Percentiles rank a stretch among this genome's conserved stretches.
These are phyloP conservation scores for Harpalus rubripes DNA, from an alignment of 2,888 invertebrate species.

Conservation along the genomic window DNA sequence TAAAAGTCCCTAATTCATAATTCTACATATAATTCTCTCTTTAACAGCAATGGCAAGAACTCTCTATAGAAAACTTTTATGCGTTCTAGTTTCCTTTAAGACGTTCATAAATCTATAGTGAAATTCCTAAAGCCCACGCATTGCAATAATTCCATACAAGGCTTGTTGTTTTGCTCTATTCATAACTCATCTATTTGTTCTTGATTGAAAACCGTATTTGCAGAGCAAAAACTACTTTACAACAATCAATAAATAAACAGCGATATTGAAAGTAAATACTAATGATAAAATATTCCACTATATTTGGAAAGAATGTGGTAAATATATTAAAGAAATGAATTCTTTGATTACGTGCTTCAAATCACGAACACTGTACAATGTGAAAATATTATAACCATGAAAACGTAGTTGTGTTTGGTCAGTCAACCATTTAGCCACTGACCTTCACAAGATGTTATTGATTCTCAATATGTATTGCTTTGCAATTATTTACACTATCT, in stretches of 20 bases:
- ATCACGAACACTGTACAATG: neutral
- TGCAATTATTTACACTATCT: neutral
- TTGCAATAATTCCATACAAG: neutral
- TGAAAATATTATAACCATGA: neutral
- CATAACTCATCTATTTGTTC: constrained; percentile 1
- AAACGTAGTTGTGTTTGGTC: neutral
- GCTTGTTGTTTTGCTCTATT: neutral
- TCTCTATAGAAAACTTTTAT: neutral
- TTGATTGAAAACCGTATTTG: neutral
- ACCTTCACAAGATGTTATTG: neutral
- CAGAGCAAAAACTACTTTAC: neutral
- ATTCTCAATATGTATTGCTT: neutral
- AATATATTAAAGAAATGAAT: neutral
- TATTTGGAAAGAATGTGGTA: neutral
- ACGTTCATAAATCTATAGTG: neutral
- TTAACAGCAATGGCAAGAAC: neutral
- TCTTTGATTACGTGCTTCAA: too few relatives aligned
- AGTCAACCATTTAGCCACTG: neutral
- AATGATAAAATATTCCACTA: neutral
- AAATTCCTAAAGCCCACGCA: constrained; percentile 5
- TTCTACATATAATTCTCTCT: neutral
- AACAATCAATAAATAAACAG: neutral
- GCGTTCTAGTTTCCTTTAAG: neutral
- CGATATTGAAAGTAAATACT: neutral
- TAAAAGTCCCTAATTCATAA: too few relatives aligned